Evolutionary conservation across 2,888 invertebrate species (phyloP).

Genomic region (Nasonovia ribisnigri): DNA sequence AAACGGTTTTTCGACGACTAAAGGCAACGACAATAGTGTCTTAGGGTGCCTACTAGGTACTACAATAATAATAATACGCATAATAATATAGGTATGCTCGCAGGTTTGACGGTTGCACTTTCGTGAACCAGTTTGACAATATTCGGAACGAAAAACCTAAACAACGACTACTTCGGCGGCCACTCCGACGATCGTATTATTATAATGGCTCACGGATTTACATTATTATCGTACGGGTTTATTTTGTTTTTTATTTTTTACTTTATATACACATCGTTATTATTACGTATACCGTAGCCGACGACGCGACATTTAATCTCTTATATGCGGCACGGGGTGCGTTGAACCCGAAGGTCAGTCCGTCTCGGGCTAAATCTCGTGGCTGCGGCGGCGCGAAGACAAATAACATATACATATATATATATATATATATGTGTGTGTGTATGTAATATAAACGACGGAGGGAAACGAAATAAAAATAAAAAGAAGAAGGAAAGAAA

Average conservation of each 20-base stretch:
- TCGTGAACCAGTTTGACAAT: slow-evolving; percentile 26
- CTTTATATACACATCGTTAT: background rate
- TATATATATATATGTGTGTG: no score
- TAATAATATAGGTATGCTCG: background rate
- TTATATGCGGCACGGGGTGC: slow-evolving; percentile 41
- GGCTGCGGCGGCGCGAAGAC: slow-evolving; percentile 25
- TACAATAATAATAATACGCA: background rate
- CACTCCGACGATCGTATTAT: background rate
- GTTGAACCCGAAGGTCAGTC: slow-evolving; percentile 63
- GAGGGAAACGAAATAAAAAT: background rate
- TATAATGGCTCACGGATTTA: slow-evolving; percentile 19
- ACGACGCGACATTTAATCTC: slow-evolving; percentile 46
- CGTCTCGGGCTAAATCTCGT: slow-evolving; percentile 49
- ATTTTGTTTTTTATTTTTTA: background rate
- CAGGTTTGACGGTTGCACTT: background rate
- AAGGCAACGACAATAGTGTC: background rate
- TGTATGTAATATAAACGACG: background rate
- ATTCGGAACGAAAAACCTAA: background rate
- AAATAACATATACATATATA: background rate
- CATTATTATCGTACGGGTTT: slow-evolving; percentile 43
- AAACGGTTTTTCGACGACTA: background rate
- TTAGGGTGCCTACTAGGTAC: background rate
- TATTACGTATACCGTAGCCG: slow-evolving; percentile 26
- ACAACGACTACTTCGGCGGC: background rate
- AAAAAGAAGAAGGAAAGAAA: background rate